Conservation (phyloP, 2,888 invertebrate genomes). For the Melinaea menophilus region DNA sequence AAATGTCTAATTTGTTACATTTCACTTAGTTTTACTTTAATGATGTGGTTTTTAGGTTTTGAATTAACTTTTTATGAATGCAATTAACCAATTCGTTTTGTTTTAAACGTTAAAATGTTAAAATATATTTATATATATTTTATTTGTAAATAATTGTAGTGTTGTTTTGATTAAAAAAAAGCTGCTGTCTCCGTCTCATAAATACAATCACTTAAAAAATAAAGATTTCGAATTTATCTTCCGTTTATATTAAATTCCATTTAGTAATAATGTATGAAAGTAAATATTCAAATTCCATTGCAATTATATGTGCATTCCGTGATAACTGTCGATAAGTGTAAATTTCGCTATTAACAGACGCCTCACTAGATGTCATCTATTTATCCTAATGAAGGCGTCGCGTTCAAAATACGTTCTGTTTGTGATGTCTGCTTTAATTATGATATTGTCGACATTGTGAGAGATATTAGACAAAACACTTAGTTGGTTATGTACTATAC, state of each 20-base stretch:
- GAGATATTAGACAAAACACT: constrained; percentile 20
- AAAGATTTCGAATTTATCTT: too few relatives aligned
- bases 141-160: too few relatives aligned
- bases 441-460: constrained; percentile 27
- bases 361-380: constrained; percentile 29
- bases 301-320: not conserved
- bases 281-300: not conserved
- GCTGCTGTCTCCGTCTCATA: too few relatives aligned
- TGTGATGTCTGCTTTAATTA: constrained; percentile 32
- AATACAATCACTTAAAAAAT: too few relatives aligned
- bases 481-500: constrained; percentile 7
- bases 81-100: too few relatives aligned
- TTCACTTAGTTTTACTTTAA: not conserved
- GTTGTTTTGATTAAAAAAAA: too few relatives aligned
- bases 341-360: constrained; percentile 21
- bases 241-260: too few relatives aligned
- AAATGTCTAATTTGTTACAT: not conserved
- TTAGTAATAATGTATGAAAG: too few relatives aligned
- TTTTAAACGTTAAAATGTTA: too few relatives aligned
- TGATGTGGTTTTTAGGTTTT: not conserved
- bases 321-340: constrained; percentile 8
- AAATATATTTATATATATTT: too few relatives aligned
- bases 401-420: constrained; percentile 29
- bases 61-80: too few relatives aligned
- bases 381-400: constrained; percentile 34